These are phyloP conservation scores for Zaprionus ornatus DNA, from an alignment of 1,140 invertebrate genomes.

Conservation along the genomic window DNA sequence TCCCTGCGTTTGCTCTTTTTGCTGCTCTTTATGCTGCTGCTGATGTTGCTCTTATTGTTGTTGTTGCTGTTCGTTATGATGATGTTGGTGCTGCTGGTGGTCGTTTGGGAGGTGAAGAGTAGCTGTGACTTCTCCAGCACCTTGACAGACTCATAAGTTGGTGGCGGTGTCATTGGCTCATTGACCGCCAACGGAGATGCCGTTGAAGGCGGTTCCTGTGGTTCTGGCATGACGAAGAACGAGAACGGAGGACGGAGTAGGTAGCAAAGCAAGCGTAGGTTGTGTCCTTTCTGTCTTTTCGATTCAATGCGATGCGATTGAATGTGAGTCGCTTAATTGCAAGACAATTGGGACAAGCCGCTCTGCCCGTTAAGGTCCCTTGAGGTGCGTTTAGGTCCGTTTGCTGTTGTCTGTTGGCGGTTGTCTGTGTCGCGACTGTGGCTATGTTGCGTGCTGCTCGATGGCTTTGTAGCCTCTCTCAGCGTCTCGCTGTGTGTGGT, in stretches of 20 bases:
- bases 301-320: neutral
- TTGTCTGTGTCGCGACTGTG: conserved; percentile 36
- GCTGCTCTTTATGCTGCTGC: neutral
- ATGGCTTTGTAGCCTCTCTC: conserved; percentile 24
- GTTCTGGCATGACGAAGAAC: conserved; percentile 16
- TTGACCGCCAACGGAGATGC: neutral
- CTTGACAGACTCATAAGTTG: conserved; percentile 43
- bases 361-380: too few species aligned
- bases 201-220: conserved; percentile 45
- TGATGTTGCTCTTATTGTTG: conserved; percentile 12
- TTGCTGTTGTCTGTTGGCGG: conserved; percentile 36
- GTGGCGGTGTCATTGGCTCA: conserved; percentile 24
- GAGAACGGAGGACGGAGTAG: neutral
- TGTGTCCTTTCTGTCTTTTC: conserved; percentile 15
- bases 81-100: neutral
- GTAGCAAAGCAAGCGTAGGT: too few species aligned
- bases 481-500: too few species aligned
- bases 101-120: neutral
- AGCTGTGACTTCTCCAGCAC: conserved; percentile 41
- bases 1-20: conserved; percentile 25
- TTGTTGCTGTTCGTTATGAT: neutral
- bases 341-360: neutral
- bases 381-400: neutral
- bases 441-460: conserved; percentile 16
- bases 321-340: neutral